A percentile compares a stretch with the other conserved stretches of the same genome.
These are phyloP conservation scores for Gastracanthus pulcherrimus DNA, from an alignment of 2,888 invertebrate genomes.

Conservation along the genomic window DNA sequence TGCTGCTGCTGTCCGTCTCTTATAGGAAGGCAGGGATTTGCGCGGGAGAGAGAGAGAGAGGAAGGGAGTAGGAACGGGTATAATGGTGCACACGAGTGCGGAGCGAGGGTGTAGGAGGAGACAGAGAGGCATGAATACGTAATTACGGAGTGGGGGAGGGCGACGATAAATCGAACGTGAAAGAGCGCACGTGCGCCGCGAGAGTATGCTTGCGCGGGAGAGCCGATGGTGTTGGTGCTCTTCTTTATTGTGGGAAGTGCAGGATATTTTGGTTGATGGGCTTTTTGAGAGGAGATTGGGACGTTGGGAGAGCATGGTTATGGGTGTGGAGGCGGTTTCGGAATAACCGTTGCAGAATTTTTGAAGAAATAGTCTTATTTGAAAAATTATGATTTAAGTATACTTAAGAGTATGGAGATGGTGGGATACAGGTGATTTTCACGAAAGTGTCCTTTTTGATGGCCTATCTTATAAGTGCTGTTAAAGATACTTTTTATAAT, in stretches of 20 bases:
- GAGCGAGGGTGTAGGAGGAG: conserved; percentile 5
- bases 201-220: background rate
- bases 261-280: background rate
- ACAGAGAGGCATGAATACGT: conserved; percentile 39
- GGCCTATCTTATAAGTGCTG: no score
- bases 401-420: no score
- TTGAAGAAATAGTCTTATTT: no score
- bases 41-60: background rate
- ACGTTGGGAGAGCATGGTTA: background rate
- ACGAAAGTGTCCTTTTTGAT: no score
- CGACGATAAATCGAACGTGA: conserved; percentile 7
- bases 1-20: conserved; percentile 1
- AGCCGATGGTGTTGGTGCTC: background rate
- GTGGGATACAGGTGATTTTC: no score
- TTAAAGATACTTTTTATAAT: no score
- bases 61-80: background rate
- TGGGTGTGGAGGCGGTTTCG: no score
- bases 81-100: background rate
- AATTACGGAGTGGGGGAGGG: conserved; percentile 16
- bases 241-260: background rate
- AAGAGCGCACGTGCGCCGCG: background rate
- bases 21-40: background rate
- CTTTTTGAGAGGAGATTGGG: background rate
- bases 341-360: no score
- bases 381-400: no score